These are phyloP conservation scores for Oxystoma pomonae DNA, from an alignment of 2,888 invertebrate genomes.

Conservation along the genomic window DNA sequence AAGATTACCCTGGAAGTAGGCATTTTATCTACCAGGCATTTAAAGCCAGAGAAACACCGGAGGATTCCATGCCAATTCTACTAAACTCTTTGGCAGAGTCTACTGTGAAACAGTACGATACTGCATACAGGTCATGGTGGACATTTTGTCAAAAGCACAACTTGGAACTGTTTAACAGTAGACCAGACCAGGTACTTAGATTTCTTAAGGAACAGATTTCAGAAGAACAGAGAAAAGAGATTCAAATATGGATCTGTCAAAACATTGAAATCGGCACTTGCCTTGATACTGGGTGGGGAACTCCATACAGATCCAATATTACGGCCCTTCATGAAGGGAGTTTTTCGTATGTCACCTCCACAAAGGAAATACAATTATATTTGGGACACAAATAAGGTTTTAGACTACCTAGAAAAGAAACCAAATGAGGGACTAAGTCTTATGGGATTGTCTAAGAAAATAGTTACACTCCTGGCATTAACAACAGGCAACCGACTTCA, in stretches of 20 bases:
- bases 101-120: slow-evolving; percentile 28
- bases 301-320: slow-evolving; percentile 23
- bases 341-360: slow-evolving; percentile 25
- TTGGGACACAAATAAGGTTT: slow-evolving; percentile 31
- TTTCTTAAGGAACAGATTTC: slow-evolving; percentile 22
- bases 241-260: slow-evolving; percentile 28
- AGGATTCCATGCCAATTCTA: slow-evolving; percentile 21
- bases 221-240: slow-evolving; percentile 3
- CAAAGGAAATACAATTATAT: slow-evolving; percentile 29
- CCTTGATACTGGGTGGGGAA: slow-evolving; percentile 23
- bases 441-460: slow-evolving; percentile 23
- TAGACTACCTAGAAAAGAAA: slow-evolving; percentile 17
- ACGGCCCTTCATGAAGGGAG: slow-evolving; percentile 30
- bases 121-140: slow-evolving; percentile 26
- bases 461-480: slow-evolving; percentile 28
- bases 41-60: slow-evolving; percentile 16
- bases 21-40: slow-evolving; percentile 16
- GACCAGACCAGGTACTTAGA: slow-evolving; percentile 9
- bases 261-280: slow-evolving; percentile 30
- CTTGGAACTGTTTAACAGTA: slow-evolving; percentile 3
- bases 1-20: slow-evolving; percentile 19
- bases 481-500: slow-evolving; percentile 12
- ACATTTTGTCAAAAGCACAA: slow-evolving; percentile 22
- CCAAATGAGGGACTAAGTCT: not conserved
- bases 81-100: slow-evolving; percentile 23